Evolutionary conservation across 2,888 invertebrate species (phyloP), one percentile per base, ranked within the genome.

Genomic region (Pherbina coryleti): DNA sequence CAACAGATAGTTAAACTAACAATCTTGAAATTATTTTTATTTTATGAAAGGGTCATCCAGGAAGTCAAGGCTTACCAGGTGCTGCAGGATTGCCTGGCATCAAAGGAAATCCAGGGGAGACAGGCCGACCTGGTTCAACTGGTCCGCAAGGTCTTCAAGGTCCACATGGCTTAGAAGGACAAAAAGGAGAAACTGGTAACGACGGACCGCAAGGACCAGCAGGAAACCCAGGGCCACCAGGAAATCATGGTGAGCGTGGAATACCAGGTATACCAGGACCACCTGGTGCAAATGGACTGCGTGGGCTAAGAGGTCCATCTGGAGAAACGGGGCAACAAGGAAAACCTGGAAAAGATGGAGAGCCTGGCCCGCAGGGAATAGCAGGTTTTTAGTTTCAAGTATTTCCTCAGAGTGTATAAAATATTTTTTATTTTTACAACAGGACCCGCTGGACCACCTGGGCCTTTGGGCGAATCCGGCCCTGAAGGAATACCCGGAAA

Each of bases 91-190:
- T 92, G 34, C 91, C 92, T 0, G 95, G 94, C 44, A 89, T 92
- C 76, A 96, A 95, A 87, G 96, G 95, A 79, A 90, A 92, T 25
- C 88, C 91, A 0, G 95, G 95, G 55, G 95, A 95, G 83, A 86
- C 91, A 9, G 95, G 95, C 17, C 91, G 94, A 80, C 91, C 93
- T 1, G 95, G 95, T 7, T 89, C 91, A 55, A 90, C 92, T 1
- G 95, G 95, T 0, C 91, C 92, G 1, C 91, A 92, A 77, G 96
- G 96, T 3, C 90, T 92, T 25, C 93, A 94, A 44, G 96, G 96
- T 22, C 90, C 92, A 3, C 92, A 92, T 17, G 96, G 96, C 49
- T 86, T 91, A 4, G 94, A 95, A 85, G 96, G 96, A 5, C 90
- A 92, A 28, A 95, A 95, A 88, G 96, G 96, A 14, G 95, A 95